Conservation (phyloP, 2,797 vertebrate genomes). For the Rhinella marina region DNA sequence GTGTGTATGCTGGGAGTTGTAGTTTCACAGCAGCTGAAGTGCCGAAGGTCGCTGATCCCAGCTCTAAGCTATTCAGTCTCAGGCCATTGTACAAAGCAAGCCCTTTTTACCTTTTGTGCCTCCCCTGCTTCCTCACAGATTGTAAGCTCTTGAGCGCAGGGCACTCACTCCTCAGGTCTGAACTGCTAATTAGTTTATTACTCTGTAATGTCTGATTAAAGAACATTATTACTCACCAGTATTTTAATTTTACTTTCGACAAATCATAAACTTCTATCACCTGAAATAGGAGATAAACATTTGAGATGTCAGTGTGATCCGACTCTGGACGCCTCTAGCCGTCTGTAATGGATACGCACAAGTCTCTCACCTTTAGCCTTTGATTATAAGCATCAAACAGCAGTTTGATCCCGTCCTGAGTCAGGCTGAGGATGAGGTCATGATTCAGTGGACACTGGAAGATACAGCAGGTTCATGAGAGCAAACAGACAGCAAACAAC, state of each 20-base stretch:
- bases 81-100: too few relatives aligned
- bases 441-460: slow-evolving; percentile 94
- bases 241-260: slow-evolving; percentile 99
- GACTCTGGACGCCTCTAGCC: neutral
- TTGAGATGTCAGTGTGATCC: neutral
- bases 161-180: too few relatives aligned
- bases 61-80: too few relatives aligned
- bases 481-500: neutral
- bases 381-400: slow-evolving; percentile 99
- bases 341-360: neutral
- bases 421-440: slow-evolving; percentile 99
- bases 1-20: too few relatives aligned
- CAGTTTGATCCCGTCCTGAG: slow-evolving; percentile 99
- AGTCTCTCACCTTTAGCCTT: slow-evolving; percentile 92
- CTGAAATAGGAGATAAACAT: slow-evolving; percentile 73
- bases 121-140: too few relatives aligned
- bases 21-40: too few relatives aligned
- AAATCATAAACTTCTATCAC: slow-evolving; percentile 99
- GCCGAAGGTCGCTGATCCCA: too few relatives aligned
- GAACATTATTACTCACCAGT: slow-evolving; percentile 85
- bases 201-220: too few relatives aligned
- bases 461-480: slow-evolving; percentile 56
- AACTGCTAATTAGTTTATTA: too few relatives aligned
- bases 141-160: too few relatives aligned
- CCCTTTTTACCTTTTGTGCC: too few relatives aligned